Conservation (phyloP, 2,888 invertebrate species). For the Chironomus riparius region DNA sequence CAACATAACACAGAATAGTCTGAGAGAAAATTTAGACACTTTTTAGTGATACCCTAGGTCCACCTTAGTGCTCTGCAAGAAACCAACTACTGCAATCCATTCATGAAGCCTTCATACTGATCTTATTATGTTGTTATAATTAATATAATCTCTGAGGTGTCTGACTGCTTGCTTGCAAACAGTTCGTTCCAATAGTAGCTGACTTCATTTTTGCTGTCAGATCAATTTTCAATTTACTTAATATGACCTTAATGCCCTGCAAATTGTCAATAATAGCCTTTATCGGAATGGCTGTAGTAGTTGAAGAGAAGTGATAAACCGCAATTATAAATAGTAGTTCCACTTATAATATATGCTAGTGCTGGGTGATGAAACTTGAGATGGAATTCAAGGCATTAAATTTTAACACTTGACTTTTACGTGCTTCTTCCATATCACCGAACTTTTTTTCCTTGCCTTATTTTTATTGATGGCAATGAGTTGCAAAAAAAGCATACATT, state of each 20-base stretch:
- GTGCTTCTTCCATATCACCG: neutral
- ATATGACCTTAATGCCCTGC: neutral
- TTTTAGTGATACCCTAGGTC: too few relatives aligned
- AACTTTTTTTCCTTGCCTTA: neutral
- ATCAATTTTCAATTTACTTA: slow-evolving; percentile 6
- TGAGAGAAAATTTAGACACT: too few relatives aligned
- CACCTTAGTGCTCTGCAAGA: too few relatives aligned
- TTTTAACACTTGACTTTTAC: neutral
- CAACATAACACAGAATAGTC: too few relatives aligned
- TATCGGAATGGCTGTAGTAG: neutral
- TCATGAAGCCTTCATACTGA: neutral
- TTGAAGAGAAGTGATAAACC: neutral
- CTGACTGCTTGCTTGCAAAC: neutral
- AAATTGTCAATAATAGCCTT: slow-evolving; percentile 3
- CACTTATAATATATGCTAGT: too few relatives aligned
- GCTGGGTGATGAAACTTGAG: neutral
- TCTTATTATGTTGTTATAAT: slow-evolving; percentile 1
- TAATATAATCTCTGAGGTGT: neutral
- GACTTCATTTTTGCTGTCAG: neutral
- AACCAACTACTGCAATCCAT: too few relatives aligned
- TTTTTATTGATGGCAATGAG: neutral
- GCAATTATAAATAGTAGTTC: neutral
- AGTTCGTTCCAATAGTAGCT: neutral
- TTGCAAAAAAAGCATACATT: neutral
- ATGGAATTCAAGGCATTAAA: slow-evolving; percentile 2